Conservation (phyloP, 2,888 invertebrate species). For the Andricus curvator region DNA sequence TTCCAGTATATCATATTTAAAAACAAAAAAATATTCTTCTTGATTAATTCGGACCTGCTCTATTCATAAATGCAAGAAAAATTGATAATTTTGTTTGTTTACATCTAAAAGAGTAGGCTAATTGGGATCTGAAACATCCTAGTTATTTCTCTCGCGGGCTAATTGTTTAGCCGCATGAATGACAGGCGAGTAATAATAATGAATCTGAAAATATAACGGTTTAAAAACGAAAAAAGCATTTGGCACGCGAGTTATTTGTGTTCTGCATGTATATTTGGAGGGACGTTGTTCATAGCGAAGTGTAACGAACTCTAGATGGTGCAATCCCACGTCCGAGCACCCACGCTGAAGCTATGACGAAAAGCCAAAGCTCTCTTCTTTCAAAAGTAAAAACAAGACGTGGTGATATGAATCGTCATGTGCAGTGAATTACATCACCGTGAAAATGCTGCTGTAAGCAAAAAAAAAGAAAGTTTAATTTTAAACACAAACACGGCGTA, state of each 20-base stretch:
- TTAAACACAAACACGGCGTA: no score
- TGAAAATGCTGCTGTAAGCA: slow-evolving; percentile 46
- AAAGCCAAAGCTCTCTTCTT: slow-evolving; percentile 11
- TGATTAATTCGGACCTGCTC: no score
- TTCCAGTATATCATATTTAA: no score
- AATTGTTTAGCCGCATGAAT: neutral
- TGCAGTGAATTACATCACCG: slow-evolving; percentile 46
- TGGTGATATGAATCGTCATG: slow-evolving; percentile 30
- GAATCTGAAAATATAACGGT: neutral
- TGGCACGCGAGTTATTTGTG: neutral
- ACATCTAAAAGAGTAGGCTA: no score
- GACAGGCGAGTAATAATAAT: neutral
- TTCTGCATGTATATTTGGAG: neutral
- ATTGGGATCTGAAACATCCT: neutral
- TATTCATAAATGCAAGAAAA: neutral
- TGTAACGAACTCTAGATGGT: slow-evolving; percentile 53
- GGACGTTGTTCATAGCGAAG: neutral
- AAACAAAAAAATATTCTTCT: no score
- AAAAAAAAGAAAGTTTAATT: slow-evolving; percentile 28
- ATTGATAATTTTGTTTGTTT: no score
- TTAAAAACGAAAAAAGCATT: neutral
- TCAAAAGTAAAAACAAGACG: slow-evolving; percentile 42
- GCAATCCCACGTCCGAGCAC: slow-evolving; percentile 46
- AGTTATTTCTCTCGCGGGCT: neutral
- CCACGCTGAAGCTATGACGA: slow-evolving; percentile 49